Evolutionary conservation across 2,888 invertebrate species (phyloP), one percentile per base, ranked within the genome.

Genomic region (Agrotis exclamationis): DNA sequence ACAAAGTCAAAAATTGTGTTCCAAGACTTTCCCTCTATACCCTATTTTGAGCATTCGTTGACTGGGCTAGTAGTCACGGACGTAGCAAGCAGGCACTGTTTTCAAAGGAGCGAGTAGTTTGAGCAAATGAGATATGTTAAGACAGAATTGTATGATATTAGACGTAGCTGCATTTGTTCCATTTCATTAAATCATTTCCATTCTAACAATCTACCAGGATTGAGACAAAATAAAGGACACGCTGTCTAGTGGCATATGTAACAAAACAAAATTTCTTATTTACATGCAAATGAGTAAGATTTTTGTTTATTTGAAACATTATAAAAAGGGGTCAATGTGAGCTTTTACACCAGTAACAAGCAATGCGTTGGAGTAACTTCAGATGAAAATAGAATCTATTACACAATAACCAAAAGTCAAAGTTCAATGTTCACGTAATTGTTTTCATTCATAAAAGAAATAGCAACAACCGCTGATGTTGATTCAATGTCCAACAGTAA

Each of bases 391-490:
- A 68, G 53, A 62, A 63, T 64, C 28, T 66, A 63, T 57, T 56
- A 47, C 59, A 70, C 65, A 70, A 20, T 14, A 9, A 1, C 16
- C 1, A 58, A 81, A 83, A 65, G 71, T 76, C 57, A 81, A 64
- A 78, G 70, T 63, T 81, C 67, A 80, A 75, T 69, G 51, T 54
- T 57, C 51, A 73, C 28, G 47, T 53, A 50, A 68, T 68, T 58
- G 28, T 63, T 48, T 77, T 71, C 64, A 73, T 79, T 82, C 79
- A 79, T 63, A 64, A 64, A 70, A 22, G 0, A 59, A 20, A 51
- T 62, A 20, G n/a, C 4, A 2, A 33, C 62, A 24, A 48, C 11
- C 0, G n/a, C 63, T 28, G n/a, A 3, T 4, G 16, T 11, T 3
- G 3, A 1, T 58, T 63, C 1, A 18, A 7, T 13, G 33, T 53